Percentiles rank a stretch among this genome's conserved stretches.
Conservation (phyloP, 2,888 invertebrate genomes). For the Eupithecia exiguata region DNA sequence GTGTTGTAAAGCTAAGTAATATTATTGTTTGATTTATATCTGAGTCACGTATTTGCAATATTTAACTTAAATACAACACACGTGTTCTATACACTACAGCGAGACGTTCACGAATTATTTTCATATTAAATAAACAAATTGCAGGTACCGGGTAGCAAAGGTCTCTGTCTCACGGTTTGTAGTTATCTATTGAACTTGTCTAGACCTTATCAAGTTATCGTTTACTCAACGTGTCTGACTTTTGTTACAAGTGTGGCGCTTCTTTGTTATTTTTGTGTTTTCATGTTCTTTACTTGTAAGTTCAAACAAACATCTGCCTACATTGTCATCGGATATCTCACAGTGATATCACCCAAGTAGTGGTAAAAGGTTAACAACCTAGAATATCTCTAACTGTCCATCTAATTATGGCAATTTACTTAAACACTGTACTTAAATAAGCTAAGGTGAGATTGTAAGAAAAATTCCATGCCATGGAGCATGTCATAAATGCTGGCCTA, state of each 20-base stretch:
- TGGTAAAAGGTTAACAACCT: conserved; percentile 28
- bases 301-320: neutral
- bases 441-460: conserved; percentile 24
- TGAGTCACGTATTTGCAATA: neutral
- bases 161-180: conserved; percentile 36
- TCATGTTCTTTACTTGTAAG: neutral
- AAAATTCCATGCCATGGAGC: conserved; percentile 19
- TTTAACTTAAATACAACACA: neutral
- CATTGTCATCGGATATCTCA: neutral
- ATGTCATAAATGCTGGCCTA: conserved; percentile 37
- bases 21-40: neutral
- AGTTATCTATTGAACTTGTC: conserved; percentile 41
- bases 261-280: neutral
- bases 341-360: conserved; percentile 5
- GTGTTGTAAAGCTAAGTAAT: neutral
- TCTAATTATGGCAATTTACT: conserved; percentile 36
- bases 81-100: neutral
- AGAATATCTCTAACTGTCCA: conserved; percentile 28
- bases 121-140: conserved; percentile 3
- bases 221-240: conserved; percentile 30
- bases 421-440: conserved; percentile 28
- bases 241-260: neutral
- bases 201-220: conserved; percentile 35
- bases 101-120: neutral
- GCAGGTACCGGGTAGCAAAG: conserved; percentile 20